phyloP scores from a whole-genome alignment of 2,113 vertebrate species.

The Notothenia rossii region DNA sequence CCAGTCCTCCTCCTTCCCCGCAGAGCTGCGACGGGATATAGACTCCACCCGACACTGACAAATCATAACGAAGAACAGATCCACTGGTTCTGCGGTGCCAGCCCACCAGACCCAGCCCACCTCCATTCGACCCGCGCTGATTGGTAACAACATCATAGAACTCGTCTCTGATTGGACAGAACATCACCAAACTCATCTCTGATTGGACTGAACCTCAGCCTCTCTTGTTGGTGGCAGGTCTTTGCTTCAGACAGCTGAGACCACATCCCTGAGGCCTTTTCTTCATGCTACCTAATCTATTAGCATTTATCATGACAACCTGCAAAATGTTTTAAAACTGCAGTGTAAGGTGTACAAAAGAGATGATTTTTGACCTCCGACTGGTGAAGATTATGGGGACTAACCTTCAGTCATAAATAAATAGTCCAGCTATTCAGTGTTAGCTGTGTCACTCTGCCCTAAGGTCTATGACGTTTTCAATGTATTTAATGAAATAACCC shows the following conservation, averaged over 20 bases:
- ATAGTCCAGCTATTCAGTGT: too few species aligned
- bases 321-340: conserved; percentile 5
- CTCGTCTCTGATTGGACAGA: conserved; percentile 69
- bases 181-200: neutral
- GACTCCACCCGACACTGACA: conserved; percentile 84
- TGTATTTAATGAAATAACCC: too few species aligned
- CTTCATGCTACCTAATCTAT: neutral
- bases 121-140: conserved; percentile 42
- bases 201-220: conserved; percentile 62
- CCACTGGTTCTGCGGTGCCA: conserved; percentile 73
- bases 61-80: conserved; percentile 52
- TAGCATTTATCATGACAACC: conserved; percentile 2
- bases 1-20: conserved; percentile 50
- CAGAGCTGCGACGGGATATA: conserved; percentile 69
- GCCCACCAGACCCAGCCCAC: conserved; percentile 75
- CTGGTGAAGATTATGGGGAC: neutral
- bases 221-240: conserved; percentile 66
- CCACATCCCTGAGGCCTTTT: conserved; percentile 29
- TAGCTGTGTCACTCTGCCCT: too few species aligned
- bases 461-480: too few species aligned
- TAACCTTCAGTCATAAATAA: too few species aligned
- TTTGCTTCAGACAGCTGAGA: conserved; percentile 43
- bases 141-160: conserved; percentile 65
- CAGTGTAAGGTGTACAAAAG: neutral
- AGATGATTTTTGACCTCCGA: neutral